These are phyloP conservation scores for Geodia barretti DNA, from an alignment of 37 sponge, comb jelly and placozoan species.

Conservation along the genomic window DNA sequence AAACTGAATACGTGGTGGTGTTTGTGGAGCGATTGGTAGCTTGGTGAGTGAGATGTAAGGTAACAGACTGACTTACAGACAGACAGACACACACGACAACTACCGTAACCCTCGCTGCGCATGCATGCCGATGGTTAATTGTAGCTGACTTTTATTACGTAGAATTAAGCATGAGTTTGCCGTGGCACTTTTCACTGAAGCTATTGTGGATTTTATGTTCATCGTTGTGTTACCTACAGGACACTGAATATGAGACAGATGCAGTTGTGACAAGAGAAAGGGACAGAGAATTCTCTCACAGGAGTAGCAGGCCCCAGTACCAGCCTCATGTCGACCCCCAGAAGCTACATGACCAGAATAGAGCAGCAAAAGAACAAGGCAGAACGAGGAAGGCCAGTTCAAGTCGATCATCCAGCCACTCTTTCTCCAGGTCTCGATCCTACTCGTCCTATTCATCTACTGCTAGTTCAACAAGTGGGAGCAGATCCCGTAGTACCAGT, in stretches of 20 bases:
- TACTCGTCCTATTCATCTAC: background rate
- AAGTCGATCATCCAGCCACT: background rate
- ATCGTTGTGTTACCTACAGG: no score
- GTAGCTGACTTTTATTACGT: no score
- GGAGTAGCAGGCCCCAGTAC: background rate
- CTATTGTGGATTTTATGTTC: no score
- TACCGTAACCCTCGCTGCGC: no score
- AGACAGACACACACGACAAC: no score
- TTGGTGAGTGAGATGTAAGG: no score
- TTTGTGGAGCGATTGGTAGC: no score
- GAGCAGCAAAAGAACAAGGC: background rate
- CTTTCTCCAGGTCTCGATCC: background rate
- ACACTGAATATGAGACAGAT: background rate
- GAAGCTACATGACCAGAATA: background rate
- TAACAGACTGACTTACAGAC: no score
- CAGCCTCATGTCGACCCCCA: background rate
- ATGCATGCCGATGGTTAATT: no score
- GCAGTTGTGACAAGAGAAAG: background rate
- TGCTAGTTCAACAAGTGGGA: background rate
- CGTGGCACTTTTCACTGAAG: no score
- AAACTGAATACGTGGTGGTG: no score
- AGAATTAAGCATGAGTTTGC: no score
- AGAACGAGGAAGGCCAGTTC: background rate
- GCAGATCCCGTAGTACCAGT: constrained; percentile 13
- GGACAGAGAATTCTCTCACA: background rate